Evolutionary conservation across 2,797 vertebrate species (phyloP).

Genomic region (Oreonectes daqikongensis): DNA sequence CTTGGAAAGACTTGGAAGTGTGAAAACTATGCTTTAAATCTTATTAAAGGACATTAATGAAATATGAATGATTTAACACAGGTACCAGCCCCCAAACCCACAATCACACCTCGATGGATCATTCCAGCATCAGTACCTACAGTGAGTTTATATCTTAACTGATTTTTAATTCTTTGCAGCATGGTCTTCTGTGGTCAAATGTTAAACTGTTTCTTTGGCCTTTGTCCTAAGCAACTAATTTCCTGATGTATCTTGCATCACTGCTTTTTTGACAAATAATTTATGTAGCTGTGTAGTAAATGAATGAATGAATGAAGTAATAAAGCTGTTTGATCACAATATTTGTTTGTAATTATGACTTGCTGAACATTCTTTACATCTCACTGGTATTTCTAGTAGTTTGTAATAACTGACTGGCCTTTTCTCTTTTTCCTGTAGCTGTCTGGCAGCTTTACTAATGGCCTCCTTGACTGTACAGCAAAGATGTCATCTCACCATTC

Average conservation of each 20-base stretch:
- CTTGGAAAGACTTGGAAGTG: not conserved
- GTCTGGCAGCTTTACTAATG: slow-evolving; percentile 80
- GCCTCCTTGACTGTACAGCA: slow-evolving; percentile 73
- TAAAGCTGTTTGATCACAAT: no score
- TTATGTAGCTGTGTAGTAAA: no score
- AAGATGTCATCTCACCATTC: slow-evolving; percentile 72
- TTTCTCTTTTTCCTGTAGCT: slow-evolving; percentile 68
- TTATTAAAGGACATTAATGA: not conserved
- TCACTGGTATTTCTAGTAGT: no score
- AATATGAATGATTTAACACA: slow-evolving; percentile 65
- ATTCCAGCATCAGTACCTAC: slow-evolving; percentile 86
- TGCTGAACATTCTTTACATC: no score
- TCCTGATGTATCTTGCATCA: no score
- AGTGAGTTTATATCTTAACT: slow-evolving; percentile 64
- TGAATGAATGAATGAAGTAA: no score
- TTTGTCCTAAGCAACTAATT: no score
- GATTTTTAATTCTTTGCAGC: no score
- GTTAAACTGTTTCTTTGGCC: no score
- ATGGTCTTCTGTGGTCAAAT: no score
- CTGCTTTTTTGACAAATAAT: no score
- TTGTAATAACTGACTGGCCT: slow-evolving; percentile 57
- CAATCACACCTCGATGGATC: slow-evolving; percentile 89
- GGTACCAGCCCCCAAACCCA: slow-evolving; percentile 77
- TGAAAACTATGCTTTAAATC: not conserved
- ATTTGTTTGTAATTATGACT: no score